Evolutionary conservation across 2,797 vertebrate species (phyloP).

Genomic region (Helostoma temminkii): DNA sequence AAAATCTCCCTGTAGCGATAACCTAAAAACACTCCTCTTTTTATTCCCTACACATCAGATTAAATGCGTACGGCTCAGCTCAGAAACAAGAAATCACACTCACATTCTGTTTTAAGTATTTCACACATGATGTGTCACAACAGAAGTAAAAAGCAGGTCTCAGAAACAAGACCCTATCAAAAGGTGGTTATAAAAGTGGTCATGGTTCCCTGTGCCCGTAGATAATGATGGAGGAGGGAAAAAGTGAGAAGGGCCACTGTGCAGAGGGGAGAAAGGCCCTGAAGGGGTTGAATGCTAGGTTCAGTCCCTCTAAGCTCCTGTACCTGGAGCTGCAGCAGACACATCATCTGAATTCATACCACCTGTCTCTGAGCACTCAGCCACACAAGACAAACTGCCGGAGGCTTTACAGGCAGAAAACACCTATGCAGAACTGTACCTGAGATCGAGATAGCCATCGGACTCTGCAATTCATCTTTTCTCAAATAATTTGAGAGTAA

Average conservation of each 20-base stretch:
- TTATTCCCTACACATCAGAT: slow-evolving; percentile 15
- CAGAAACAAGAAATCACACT: slow-evolving; percentile 11
- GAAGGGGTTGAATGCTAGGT: slow-evolving; percentile 31
- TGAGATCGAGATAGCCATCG: slow-evolving; percentile 12
- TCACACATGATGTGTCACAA: slow-evolving; percentile 6
- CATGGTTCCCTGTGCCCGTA: slow-evolving; percentile 10
- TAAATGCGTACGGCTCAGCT: slow-evolving; percentile 10
- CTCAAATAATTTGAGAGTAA: slow-evolving; percentile 13
- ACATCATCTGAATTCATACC: slow-evolving; percentile 39
- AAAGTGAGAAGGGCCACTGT: background rate
- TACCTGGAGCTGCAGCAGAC: slow-evolving; percentile 39
- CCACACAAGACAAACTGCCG: slow-evolving; percentile 42
- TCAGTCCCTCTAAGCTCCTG: slow-evolving; percentile 40
- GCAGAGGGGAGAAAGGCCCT: slow-evolving; percentile 20
- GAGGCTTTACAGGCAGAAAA: slow-evolving; percentile 46
- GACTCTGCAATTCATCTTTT: slow-evolving; percentile 14
- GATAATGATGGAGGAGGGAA: slow-evolving; percentile 35
- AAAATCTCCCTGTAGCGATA: slow-evolving; percentile 23
- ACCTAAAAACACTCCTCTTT: slow-evolving; percentile 26
- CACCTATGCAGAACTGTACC: slow-evolving; percentile 16
- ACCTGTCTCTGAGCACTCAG: slow-evolving; percentile 49
- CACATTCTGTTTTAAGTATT: slow-evolving; percentile 12
- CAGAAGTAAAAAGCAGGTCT: slow-evolving; percentile 5
- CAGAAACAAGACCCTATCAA: slow-evolving; percentile 26
- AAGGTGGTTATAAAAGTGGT: slow-evolving; percentile 7